phyloP scores from a whole-genome alignment of 2,888 invertebrate genomes.

The Phrixothrix hirtus region DNA sequence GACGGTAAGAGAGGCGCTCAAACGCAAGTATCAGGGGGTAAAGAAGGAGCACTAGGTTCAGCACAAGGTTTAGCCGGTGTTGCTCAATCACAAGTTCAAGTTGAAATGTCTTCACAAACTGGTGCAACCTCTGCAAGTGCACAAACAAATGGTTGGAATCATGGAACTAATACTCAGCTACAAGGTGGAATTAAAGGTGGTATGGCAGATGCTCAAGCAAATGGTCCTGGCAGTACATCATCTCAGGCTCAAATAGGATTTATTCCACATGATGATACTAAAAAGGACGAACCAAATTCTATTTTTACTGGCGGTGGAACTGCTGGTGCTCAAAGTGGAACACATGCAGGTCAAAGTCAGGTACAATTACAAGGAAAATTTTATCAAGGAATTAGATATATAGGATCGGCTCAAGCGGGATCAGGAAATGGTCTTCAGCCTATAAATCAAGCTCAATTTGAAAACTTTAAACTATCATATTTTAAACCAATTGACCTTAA shows the following conservation, averaged over 20 bases:
- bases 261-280: slow-evolving; percentile 70
- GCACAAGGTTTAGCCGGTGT: slow-evolving; percentile 72
- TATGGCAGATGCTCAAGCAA: slow-evolving; percentile 83
- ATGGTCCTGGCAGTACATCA: slow-evolving; percentile 81
- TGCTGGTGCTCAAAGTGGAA: slow-evolving; percentile 77
- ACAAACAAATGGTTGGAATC: slow-evolving; percentile 73
- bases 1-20: slow-evolving; percentile 75
- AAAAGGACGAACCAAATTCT: slow-evolving; percentile 58
- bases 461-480: slow-evolving; percentile 16
- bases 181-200: slow-evolving; percentile 82
- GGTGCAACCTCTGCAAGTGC: slow-evolving; percentile 77
- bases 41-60: slow-evolving; percentile 74
- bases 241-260: slow-evolving; percentile 90
- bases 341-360: slow-evolving; percentile 77
- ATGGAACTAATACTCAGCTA: slow-evolving; percentile 78
- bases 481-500: slow-evolving; percentile 26
- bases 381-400: slow-evolving; percentile 60
- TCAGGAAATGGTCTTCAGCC: slow-evolving; percentile 67
- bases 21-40: slow-evolving; percentile 70
- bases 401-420: slow-evolving; percentile 80
- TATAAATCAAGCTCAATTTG: slow-evolving; percentile 39
- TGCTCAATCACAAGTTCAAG: slow-evolving; percentile 77
- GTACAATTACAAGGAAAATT: slow-evolving; percentile 82
- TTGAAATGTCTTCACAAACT: slow-evolving; percentile 73
- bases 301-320: slow-evolving; percentile 77